Evolutionary conservation across 92 coral and sea anemone genomes (phyloP).

Genomic region (Palythoa heliodiscus): DNA sequence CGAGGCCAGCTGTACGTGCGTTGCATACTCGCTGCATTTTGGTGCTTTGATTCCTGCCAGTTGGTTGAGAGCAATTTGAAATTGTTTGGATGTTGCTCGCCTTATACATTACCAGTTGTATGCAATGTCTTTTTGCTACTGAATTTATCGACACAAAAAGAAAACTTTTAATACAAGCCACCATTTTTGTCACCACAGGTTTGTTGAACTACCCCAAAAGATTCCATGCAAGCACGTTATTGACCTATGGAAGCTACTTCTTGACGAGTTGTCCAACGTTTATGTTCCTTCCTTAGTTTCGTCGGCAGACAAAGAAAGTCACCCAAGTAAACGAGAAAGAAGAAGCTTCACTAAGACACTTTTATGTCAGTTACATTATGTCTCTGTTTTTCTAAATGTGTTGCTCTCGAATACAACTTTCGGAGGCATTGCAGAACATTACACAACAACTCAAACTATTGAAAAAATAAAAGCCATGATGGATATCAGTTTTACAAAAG

Average conservation of each 20-base stretch:
- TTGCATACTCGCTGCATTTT: no score
- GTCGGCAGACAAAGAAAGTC: background rate
- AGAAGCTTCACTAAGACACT: background rate
- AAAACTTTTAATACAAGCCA: background rate
- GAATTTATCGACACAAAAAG: no score
- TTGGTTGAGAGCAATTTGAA: no score
- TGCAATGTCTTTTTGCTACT: no score
- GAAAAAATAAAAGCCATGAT: constrained; percentile 41
- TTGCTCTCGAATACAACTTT: constrained; percentile 66
- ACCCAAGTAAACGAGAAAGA: background rate
- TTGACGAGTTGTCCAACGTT: constrained; percentile 7
- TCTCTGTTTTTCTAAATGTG: constrained; percentile 48
- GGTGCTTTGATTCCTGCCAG: no score
- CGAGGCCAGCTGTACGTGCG: no score
- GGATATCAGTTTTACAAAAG: background rate
- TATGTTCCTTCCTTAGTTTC: constrained; percentile 12
- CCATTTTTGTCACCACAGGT: background rate
- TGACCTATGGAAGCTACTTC: constrained; percentile 29
- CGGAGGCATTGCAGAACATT: constrained; percentile 72
- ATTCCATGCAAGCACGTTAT: constrained; percentile 37
- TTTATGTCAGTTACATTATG: constrained; percentile 46
- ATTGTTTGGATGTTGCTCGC: no score
- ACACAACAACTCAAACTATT: constrained; percentile 46
- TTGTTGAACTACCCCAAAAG: constrained; percentile 13
- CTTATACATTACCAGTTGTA: no score